Base-by-base conservation (phyloP, 2,888 invertebrate species). In the Sphaeridia pumilis region DNA sequence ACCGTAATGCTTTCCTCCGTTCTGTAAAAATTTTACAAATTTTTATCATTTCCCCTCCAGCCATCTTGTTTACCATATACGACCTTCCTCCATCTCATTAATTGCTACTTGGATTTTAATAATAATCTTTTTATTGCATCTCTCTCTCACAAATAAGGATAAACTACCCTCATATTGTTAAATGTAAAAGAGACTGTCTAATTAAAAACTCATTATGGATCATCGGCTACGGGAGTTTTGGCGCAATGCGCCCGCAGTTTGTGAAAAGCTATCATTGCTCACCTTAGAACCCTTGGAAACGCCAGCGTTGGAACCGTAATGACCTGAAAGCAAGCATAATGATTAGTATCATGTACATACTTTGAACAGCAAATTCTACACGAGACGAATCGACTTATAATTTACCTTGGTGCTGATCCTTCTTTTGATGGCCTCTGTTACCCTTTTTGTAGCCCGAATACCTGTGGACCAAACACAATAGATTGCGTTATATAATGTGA, bases 1-100 rank as follows among this genome's bases (percentile, higher is more conserved):
- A n/a, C 65, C 65, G 52, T 65, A 63, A 52, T 65, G 65, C 31
- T 55, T 54, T 31, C 65, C 65, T 50, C 65, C 65, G 54, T 59
- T 57, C 63, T 63, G 52, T 38, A 34, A 53, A 44, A 38, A 36
- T 22, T 27, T 26, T 10, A 42, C 10, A 27, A 42, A n/a, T n/a
- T n/a, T n/a, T 31, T 38, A 38, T 38, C 20, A 38, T 7, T 38
- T 38, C 14, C 31, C 31, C 31, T 14, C 31, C 31, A 14, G 31
- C 31, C n/a, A n/a, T n/a, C n/a, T n/a, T n/a, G n/a, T 31, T 31
- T 31, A 10, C 31, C 31, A 10, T 31, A 10, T 31, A 31, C 14
- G 31, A 31, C 31, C 14, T 10, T 14, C 14, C 7, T 31, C 31
- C 12, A 38, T 17, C 20, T 38, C 20, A 38, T 38, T 38, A 38